These are phyloP conservation scores for Syngnathoides biaculeatus DNA, from an alignment of 2,113 vertebrate genomes.

Conservation along the genomic window DNA sequence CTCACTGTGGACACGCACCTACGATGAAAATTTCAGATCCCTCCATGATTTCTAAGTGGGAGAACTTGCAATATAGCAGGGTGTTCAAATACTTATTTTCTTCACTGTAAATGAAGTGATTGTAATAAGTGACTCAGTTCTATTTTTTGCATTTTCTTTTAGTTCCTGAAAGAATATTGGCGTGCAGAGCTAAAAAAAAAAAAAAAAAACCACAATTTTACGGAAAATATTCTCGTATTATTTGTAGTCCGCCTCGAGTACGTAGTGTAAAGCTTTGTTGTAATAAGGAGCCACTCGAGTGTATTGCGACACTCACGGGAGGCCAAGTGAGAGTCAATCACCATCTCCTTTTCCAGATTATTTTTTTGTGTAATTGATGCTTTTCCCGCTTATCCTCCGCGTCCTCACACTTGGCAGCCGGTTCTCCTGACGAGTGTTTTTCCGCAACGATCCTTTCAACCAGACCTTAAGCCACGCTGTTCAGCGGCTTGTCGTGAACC, in stretches of 20 bases:
- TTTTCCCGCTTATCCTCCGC: neutral
- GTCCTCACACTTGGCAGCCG: neutral
- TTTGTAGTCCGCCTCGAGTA: neutral
- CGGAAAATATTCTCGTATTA: neutral
- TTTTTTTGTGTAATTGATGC: neutral
- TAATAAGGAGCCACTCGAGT: neutral
- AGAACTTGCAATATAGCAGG: too few species aligned
- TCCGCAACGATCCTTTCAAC: conserved; percentile 1
- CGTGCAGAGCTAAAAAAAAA: too few species aligned
- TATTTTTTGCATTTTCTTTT: too few species aligned
- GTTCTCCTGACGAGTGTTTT: conserved; percentile 3
- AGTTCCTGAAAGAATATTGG: too few species aligned
- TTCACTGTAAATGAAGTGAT: too few species aligned
- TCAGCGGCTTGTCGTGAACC: conserved; percentile 3
- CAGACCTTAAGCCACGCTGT: conserved; percentile 9
- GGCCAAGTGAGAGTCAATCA: conserved; percentile 1
- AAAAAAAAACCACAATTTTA: too few species aligned
- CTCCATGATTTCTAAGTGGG: too few species aligned
- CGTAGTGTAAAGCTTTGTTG: neutral
- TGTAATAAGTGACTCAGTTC: too few species aligned
- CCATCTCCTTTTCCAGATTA: neutral
- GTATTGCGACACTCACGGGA: neutral
- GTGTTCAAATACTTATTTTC: too few species aligned
- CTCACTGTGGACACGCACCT: too few species aligned
- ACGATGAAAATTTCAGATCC: too few species aligned